A percentile compares a stretch with the other conserved stretches of the same genome.
Evolutionary conservation across 2,113 vertebrate species (phyloP).

Genomic region (Petroica traversi): DNA sequence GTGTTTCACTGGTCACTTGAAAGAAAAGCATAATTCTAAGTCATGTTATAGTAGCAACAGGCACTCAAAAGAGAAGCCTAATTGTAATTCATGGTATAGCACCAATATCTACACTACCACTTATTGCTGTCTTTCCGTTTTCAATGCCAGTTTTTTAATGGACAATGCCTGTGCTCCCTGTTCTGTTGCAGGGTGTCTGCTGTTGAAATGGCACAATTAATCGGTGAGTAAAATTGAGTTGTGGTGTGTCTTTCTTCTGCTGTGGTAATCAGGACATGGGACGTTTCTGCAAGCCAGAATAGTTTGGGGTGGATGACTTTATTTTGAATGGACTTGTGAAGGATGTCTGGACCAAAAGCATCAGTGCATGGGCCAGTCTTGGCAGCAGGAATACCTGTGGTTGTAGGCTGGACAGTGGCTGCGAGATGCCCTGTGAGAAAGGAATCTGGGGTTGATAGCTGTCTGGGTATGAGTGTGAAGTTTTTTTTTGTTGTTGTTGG

Average conservation of each 20-base stretch:
- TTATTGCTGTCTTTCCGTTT: background rate
- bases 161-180: background rate
- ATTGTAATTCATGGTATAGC: background rate
- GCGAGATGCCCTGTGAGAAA: background rate
- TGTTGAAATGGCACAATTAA: background rate
- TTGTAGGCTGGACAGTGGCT: background rate
- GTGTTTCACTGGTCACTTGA: background rate
- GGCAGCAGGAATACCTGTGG: background rate
- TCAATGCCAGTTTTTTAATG: background rate
- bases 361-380: background rate
- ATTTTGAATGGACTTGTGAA: background rate
- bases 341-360: background rate
- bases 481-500: no score
- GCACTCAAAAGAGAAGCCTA: background rate
- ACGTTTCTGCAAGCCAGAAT: background rate
- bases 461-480: background rate
- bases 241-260: fast-evolving
- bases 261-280: background rate
- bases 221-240: background rate
- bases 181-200: background rate
- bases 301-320: background rate
- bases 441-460: background rate
- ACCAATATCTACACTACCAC: background rate
- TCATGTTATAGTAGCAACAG: background rate
- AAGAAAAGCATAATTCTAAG: background rate